These are phyloP conservation scores for Nematopogon swammerdamellus DNA, from an alignment of 2,888 invertebrate genomes.

Conservation along the genomic window DNA sequence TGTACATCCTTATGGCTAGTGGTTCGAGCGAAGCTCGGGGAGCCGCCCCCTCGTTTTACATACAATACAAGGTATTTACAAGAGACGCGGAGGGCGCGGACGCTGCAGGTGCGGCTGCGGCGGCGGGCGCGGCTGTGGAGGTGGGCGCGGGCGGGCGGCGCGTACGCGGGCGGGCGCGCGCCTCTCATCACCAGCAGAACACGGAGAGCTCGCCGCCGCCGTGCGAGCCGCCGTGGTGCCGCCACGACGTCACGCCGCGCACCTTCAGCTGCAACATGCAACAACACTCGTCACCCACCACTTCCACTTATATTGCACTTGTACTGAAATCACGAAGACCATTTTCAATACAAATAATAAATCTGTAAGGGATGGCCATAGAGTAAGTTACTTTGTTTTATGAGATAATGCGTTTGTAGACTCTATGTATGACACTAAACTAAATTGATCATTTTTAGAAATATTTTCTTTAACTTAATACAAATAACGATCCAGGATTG, in stretches of 20 bases:
- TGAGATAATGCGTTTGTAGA: too few species aligned
- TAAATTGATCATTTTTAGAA: too few species aligned
- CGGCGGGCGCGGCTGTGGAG: constrained; percentile 4
- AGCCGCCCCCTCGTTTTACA: background rate
- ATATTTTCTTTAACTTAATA: too few species aligned
- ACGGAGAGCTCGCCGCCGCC: constrained; percentile 74
- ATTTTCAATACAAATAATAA: too few species aligned
- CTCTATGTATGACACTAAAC: too few species aligned
- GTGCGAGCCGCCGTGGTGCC: constrained; percentile 59
- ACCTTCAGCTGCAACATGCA: constrained; percentile 64
- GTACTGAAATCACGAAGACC: too few species aligned
- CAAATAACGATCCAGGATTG: too few species aligned
- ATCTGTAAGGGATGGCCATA: too few species aligned
- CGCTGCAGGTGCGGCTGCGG: background rate
- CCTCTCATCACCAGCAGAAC: constrained; percentile 70
- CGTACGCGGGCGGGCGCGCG: constrained; percentile 7
- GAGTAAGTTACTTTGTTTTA: too few species aligned
- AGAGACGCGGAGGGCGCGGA: background rate
- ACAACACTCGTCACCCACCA: too few species aligned
- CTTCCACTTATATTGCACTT: background rate
- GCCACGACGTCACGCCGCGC: constrained; percentile 72
- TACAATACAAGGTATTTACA: background rate
- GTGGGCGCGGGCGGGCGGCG: constrained; percentile 1
- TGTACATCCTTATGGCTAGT: background rate
- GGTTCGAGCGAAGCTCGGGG: background rate